Base-by-base conservation (phyloP, 2,797 vertebrate genomes). In the Cyprinodon diabolis region DNA sequence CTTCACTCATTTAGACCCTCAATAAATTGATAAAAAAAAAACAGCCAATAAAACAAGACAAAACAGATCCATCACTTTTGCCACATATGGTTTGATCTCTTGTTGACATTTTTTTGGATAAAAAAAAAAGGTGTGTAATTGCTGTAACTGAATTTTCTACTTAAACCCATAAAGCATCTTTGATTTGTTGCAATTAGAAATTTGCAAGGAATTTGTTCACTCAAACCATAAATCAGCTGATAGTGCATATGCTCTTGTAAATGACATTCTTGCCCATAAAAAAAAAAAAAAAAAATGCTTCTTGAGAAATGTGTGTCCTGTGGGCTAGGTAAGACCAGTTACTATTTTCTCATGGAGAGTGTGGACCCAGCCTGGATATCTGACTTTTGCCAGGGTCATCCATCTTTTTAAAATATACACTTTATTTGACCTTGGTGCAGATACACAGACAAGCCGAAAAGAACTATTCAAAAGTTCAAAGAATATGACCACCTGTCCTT, bases 371-470 rank as follows among this genome's bases (percentile, higher is more conserved):
- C 77, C 84, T 82, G 78, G 91, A 91, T 76, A 76, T 60, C 4
- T 77, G 75, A 81, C 74, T 84, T 91, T 81, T 83, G 77, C 81
- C 69, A 21, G 66, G 82, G 89, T 56, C 51, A 93, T 94, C 87
- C 81, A 82, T 94, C 92, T 94, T 90, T 90, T 90, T 92, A 91
- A 92, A 91, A 92, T 91, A 91, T 90, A 90, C 79, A 86, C 87
- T 90, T 88, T 85, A 90, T 91, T 83, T 94, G 93, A 93, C 94
- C 94, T 95, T 95, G 93, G 85, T 80, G 77, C 43, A 68, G 85
- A 87, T 91, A 89, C 86, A 85, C 70, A 88, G 89, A 93, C 92
- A 91, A 91, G 88, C 92, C n/a, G 47, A 83, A 84, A 84, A 77
- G 76, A 79, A 81, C 79, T 79, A 69, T 79, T 79, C 74, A 89